Conservation (phyloP, 2,888 invertebrate species). For the Conomelus anceps region DNA sequence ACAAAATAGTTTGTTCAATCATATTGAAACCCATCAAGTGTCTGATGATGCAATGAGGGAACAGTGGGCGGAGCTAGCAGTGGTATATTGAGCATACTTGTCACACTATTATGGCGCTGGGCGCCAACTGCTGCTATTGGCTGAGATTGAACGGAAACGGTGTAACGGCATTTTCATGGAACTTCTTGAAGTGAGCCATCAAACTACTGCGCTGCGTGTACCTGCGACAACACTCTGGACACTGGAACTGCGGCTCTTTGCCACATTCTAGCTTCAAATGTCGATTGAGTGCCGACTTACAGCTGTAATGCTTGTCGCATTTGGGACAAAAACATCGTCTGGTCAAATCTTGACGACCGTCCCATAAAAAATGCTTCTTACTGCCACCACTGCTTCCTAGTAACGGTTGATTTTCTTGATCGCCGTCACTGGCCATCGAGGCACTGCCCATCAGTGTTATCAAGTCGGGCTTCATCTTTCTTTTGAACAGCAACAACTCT, state of each 20-base stretch:
- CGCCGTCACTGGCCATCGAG: constrained; percentile 19
- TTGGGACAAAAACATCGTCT: constrained; percentile 52
- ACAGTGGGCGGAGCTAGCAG: neutral
- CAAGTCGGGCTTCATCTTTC: constrained; percentile 14
- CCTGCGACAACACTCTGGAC: constrained; percentile 41
- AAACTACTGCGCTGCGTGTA: constrained; percentile 45
- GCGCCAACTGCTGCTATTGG: neutral
- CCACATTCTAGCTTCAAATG: constrained; percentile 47
- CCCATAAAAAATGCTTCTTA: constrained; percentile 9
- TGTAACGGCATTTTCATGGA: constrained; percentile 34
- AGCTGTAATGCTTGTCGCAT: constrained; percentile 78
- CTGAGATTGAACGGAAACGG: neutral
- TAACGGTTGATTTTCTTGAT: constrained; percentile 17
- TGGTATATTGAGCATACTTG: neutral
- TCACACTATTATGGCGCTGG: neutral
- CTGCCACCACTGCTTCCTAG: constrained; percentile 11
- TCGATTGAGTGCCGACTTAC: constrained; percentile 75
- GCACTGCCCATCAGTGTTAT: constrained; percentile 22
- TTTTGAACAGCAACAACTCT: neutral
- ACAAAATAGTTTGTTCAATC: too few species aligned
- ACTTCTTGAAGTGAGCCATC: constrained; percentile 48
- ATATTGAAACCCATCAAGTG: neutral
- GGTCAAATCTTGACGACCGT: constrained; percentile 10
- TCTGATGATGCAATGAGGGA: neutral
- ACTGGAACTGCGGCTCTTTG: constrained; percentile 42